These are phyloP conservation scores for Monopis laevigella DNA, from an alignment of 2,888 invertebrate species.

Conservation along the genomic window DNA sequence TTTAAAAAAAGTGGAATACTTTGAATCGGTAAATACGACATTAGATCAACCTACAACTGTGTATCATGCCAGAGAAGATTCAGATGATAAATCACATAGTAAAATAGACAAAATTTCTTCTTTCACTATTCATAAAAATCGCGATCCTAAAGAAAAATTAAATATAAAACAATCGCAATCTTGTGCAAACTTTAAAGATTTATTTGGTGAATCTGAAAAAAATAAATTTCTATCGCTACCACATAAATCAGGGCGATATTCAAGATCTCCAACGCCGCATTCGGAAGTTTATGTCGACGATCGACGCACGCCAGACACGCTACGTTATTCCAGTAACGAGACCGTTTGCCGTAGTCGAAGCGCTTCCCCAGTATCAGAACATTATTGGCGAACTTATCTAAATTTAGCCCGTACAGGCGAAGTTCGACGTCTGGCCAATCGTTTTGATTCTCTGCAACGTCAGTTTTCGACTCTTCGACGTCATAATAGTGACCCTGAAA, in stretches of 20 bases:
- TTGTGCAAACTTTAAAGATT: constrained; percentile 79
- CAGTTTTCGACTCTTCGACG: constrained; percentile 65
- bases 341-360: constrained; percentile 76
- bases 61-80: constrained; percentile 63
- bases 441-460: constrained; percentile 78
- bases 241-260: constrained; percentile 41
- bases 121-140: constrained; percentile 22
- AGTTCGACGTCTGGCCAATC: constrained; percentile 79
- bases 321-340: constrained; percentile 70
- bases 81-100: constrained; percentile 51
- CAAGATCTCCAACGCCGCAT: constrained; percentile 61
- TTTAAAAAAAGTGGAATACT: constrained; percentile 80
- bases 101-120: constrained; percentile 26
- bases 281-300: constrained; percentile 55
- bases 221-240: constrained; percentile 68
- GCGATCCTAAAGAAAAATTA: constrained; percentile 25
- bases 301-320: constrained; percentile 61
- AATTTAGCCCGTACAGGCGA: constrained; percentile 79
- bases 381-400: constrained; percentile 74
- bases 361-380: constrained; percentile 77
- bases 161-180: constrained; percentile 71
- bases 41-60: constrained; percentile 53
- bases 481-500: constrained; percentile 83
- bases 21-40: constrained; percentile 73
- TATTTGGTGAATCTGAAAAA: constrained; percentile 80